Evolutionary conservation across 2,797 vertebrate species (phyloP).

Genomic region (Rhyacichthys aspro): DNA sequence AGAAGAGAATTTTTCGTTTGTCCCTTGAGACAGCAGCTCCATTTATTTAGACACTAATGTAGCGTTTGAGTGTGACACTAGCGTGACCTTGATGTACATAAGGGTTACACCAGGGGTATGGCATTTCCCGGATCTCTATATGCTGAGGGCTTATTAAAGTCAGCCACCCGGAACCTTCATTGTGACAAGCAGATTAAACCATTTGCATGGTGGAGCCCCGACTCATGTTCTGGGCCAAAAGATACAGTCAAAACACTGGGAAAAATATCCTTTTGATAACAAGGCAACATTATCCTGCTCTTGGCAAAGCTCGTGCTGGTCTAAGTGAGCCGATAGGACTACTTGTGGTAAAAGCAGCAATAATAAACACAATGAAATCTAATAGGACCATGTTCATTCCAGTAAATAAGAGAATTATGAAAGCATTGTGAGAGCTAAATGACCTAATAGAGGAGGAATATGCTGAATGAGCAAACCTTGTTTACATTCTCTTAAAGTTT

Average conservation of each 20-base stretch:
- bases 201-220: slow-evolving; percentile 68
- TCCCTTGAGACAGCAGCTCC: slow-evolving; percentile 39
- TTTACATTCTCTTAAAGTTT: slow-evolving; percentile 65
- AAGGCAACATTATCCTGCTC: slow-evolving; percentile 41
- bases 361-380: slow-evolving; percentile 57
- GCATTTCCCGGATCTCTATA: slow-evolving; percentile 72
- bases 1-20: slow-evolving; percentile 45
- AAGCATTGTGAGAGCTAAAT: slow-evolving; percentile 46
- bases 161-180: slow-evolving; percentile 74
- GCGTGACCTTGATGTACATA: slow-evolving; percentile 69
- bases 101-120: slow-evolving; percentile 61
- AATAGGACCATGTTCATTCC: slow-evolving; percentile 59
- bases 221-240: slow-evolving; percentile 66
- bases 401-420: slow-evolving; percentile 50
- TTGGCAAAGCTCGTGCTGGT: slow-evolving; percentile 24
- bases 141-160: slow-evolving; percentile 74
- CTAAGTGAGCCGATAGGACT: slow-evolving; percentile 27
- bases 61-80: slow-evolving; percentile 59
- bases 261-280: slow-evolving; percentile 59
- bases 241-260: slow-evolving; percentile 66
- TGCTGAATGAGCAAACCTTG: slow-evolving; percentile 67
- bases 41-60: slow-evolving; percentile 61
- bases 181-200: slow-evolving; percentile 78
- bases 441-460: slow-evolving; percentile 67
- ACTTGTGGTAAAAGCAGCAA: slow-evolving; percentile 41